phyloP scores from a whole-genome alignment of 2,888 invertebrate genomes.

The Scrobipalpa costella region DNA sequence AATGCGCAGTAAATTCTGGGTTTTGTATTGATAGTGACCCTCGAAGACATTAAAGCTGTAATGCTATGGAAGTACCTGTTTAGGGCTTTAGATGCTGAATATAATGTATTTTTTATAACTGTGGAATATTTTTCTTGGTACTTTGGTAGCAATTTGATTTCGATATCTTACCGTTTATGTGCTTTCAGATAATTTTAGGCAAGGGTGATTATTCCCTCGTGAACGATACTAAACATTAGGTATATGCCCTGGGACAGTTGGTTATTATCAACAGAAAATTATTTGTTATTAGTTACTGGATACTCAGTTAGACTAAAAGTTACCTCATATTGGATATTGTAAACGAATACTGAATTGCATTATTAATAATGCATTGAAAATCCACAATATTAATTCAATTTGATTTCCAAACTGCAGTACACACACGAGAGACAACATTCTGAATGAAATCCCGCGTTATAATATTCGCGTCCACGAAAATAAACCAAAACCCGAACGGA shows the following conservation, averaged over 20 bases:
- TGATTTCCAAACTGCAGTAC: neutral
- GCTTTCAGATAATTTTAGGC: no score
- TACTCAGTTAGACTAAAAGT: neutral
- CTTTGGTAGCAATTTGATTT: no score
- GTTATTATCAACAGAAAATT: no score
- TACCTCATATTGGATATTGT: neutral
- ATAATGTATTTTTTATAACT: neutral
- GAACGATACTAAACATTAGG: no score
- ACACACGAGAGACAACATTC: neutral
- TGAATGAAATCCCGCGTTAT: conserved; percentile 65
- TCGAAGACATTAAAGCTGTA: conserved; percentile 8
- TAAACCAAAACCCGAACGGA: conserved; percentile 77
- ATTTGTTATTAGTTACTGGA: no score
- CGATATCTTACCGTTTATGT: no score
- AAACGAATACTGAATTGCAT: no score
- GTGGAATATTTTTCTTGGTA: no score
- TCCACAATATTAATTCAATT: neutral
- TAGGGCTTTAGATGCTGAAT: neutral
- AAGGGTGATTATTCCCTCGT: no score
- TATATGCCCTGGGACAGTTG: no score
- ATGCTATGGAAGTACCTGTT: neutral
- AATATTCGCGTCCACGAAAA: conserved; percentile 78
- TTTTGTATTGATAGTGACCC: conserved; percentile 14
- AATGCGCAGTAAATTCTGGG: conserved; percentile 16
- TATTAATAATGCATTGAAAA: no score